phyloP scores from a whole-genome alignment of 2,888 invertebrate genomes.

The Sinohyriopsis cumingii region DNA sequence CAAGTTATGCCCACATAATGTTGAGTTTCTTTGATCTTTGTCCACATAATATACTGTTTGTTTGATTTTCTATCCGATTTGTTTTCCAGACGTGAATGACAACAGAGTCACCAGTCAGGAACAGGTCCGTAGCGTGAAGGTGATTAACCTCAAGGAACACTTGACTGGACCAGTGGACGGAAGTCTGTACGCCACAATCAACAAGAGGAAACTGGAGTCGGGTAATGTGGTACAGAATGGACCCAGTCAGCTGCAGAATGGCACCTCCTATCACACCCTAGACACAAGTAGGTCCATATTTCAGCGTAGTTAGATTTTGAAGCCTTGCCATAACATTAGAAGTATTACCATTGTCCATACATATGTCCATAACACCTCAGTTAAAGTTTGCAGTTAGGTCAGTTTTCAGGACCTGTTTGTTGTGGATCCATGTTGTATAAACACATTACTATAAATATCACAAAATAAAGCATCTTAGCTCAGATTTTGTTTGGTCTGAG shows the following conservation, averaged over 20 bases:
- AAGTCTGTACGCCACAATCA: conserved; percentile 84
- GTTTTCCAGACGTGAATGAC: conserved; percentile 47
- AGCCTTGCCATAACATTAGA: neutral
- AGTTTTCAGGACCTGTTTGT: too few relatives aligned
- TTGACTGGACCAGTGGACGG: conserved; percentile 83
- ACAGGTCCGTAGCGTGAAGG: conserved; percentile 39
- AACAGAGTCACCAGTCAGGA: conserved; percentile 47
- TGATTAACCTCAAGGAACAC: conserved; percentile 38
- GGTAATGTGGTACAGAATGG: conserved; percentile 42
- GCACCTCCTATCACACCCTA: conserved; percentile 81
- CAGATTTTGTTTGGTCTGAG: too few relatives aligned
- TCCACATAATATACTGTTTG: too few relatives aligned
- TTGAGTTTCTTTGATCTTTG: too few relatives aligned
- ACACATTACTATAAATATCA: too few relatives aligned
- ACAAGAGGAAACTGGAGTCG: conserved; percentile 66
- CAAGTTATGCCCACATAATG: too few relatives aligned
- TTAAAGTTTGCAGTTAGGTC: too few relatives aligned
- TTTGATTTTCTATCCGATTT: too few relatives aligned
- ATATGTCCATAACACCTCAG: too few relatives aligned
- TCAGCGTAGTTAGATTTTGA: neutral
- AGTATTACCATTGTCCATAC: too few relatives aligned
- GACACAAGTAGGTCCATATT: conserved; percentile 83
- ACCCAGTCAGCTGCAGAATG: conserved; percentile 58
- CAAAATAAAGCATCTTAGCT: too few relatives aligned
- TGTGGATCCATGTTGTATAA: too few relatives aligned